These are phyloP conservation scores for Trematomus loennbergii DNA, from an alignment of 2,113 vertebrate species.

Conservation along the genomic window DNA sequence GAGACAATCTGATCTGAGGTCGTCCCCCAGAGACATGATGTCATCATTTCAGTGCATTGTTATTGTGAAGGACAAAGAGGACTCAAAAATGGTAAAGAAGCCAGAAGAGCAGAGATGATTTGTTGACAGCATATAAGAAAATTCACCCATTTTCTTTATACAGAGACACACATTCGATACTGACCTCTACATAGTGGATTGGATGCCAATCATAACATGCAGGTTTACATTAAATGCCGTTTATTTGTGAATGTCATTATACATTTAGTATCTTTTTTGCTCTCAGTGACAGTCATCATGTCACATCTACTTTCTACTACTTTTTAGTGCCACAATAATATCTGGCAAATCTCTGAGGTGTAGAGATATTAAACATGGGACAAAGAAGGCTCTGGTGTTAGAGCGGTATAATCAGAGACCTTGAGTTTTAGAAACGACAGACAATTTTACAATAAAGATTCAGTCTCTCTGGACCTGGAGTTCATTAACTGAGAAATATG, in stretches of 20 bases:
- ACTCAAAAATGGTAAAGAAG: background rate
- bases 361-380: background rate
- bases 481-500: too few species aligned
- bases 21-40: background rate
- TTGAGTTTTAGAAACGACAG: background rate
- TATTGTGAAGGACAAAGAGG: background rate
- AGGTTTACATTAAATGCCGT: background rate
- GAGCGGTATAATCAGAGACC: background rate
- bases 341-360: background rate
- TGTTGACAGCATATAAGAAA: background rate
- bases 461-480: too few species aligned
- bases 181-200: background rate
- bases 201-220: background rate
- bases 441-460: background rate
- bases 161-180: too few species aligned
- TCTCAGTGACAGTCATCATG: background rate
- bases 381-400: background rate
- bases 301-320: background rate
- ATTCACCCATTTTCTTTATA: background rate
- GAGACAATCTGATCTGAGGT: constrained; percentile 1
- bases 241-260: background rate
- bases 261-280: background rate
- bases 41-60: background rate
- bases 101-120: background rate
- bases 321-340: background rate